phyloP scores from a whole-genome alignment of 2,888 invertebrate genomes.

The Aphodius granarius region DNA sequence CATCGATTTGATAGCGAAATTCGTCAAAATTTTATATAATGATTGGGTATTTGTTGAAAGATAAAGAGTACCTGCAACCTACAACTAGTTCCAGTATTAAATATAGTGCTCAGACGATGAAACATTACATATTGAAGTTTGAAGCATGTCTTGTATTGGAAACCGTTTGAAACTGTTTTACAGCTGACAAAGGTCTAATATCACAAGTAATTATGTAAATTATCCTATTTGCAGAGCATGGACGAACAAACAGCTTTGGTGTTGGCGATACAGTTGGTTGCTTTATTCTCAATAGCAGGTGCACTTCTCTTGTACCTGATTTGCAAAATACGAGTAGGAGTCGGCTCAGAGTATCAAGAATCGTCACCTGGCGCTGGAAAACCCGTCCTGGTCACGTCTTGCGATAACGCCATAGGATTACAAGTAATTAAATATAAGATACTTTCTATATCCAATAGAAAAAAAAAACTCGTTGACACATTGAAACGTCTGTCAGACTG shows the following conservation, averaged over 20 bases:
- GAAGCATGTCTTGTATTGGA: too few species aligned
- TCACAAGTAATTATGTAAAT: neutral
- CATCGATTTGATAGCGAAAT: neutral
- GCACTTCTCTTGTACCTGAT: conserved; percentile 77
- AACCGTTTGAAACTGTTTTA: too few species aligned
- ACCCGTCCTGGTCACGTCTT: conserved; percentile 77
- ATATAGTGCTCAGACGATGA: too few species aligned
- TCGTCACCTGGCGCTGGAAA: conserved; percentile 65
- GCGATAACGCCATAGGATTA: conserved; percentile 77
- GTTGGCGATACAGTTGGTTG: conserved; percentile 77
- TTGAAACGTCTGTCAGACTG: too few species aligned
- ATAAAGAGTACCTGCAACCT: too few species aligned
- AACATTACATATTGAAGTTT: too few species aligned
- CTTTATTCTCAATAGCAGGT: conserved; percentile 81
- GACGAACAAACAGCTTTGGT: conserved; percentile 81
- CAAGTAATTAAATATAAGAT: conserved; percentile 57
- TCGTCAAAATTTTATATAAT: neutral
- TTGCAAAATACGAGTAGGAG: conserved; percentile 68
- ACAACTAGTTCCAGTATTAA: too few species aligned
- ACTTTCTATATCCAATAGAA: neutral
- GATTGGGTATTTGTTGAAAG: neutral
- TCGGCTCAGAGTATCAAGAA: conserved; percentile 51
- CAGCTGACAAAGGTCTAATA: too few species aligned
- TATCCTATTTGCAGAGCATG: conserved; percentile 55
- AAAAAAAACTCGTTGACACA: neutral